Evolutionary conservation across 2,888 invertebrate genomes (phyloP), one percentile per base, ranked within the genome.

Genomic region (Theretra japonica): DNA sequence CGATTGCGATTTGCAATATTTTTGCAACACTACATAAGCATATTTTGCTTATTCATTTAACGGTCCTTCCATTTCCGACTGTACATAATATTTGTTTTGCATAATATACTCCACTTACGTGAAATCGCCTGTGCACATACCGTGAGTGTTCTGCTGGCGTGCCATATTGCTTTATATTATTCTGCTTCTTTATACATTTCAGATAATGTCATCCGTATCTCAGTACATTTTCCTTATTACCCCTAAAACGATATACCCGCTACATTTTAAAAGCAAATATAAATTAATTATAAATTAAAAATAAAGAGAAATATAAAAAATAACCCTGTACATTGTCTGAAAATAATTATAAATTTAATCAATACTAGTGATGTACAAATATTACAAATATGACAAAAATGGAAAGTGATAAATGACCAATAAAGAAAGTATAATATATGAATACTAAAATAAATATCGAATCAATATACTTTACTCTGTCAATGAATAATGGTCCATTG

Each of bases 31-130:
- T 11, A 15, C 4, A 15, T 3, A 41, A 41, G 41, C 41, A 41
- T 41, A 15, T 15, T 41, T 15, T 41, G 41, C 41, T 41, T 41
- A 41, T 15, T 41, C 41, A 41, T 41, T 41, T 41, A 11, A 3
- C 41, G 11, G 53, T 53, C 53, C 53, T n/a, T 53, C 5, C 15
- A 11, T 41, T 58, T 58, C 25, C 11, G 8, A 11, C 48, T 65
- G 65, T 41, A 65, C 65, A 21, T 23, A 41, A 23, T 48, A 23
- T 48, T 65, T 62, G 41, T 21, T 17, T 48, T 48, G 17, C 23
- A 17, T 23, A 65, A 65, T 65, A 23, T 4, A 65, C 65, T 65
- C 65, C 15, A 48, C 65, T 65, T 65, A 65, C 48, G 23, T 65
- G 8, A 65, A 41, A 65, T 41, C 21, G 23, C 3, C 8, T 23